These are phyloP conservation scores for Carollia perspicillata DNA, from an alignment of 2,113 vertebrate genomes.

Conservation along the genomic window DNA sequence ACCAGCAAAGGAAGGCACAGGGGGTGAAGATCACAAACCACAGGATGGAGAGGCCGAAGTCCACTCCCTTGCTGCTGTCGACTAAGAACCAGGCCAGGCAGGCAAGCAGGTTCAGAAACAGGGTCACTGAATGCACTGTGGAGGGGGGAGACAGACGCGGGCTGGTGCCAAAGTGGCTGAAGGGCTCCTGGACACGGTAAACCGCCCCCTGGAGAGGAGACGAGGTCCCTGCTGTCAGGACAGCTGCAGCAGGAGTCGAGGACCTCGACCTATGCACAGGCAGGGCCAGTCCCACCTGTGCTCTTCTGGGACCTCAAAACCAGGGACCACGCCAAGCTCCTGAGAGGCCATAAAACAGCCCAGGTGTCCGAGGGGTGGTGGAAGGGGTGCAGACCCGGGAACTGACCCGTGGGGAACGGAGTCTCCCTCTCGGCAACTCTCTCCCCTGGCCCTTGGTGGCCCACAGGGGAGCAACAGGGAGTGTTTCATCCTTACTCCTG, in stretches of 20 bases:
- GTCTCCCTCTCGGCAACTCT: neutral
- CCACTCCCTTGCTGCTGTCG: slow-evolving; percentile 75
- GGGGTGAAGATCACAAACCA: slow-evolving; percentile 97
- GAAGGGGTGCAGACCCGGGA: neutral
- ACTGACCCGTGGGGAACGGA: neutral
- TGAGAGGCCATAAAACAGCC: neutral
- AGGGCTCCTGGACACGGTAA: neutral
- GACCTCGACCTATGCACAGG: neutral
- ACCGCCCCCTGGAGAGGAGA: neutral
- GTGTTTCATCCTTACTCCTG: neutral
- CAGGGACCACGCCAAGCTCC: neutral
- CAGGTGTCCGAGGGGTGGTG: neutral
- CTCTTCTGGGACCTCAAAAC: neutral
- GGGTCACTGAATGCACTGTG: slow-evolving; percentile 92
- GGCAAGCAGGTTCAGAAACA: slow-evolving; percentile 94
- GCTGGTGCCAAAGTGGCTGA: neutral
- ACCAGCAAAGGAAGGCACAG: slow-evolving; percentile 96
- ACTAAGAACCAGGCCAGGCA: slow-evolving; percentile 92
- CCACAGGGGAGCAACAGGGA: neutral
- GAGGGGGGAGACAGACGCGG: neutral
- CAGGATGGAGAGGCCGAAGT: slow-evolving; percentile 96
- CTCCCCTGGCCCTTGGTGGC: neutral
- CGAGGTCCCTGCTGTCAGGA: neutral
- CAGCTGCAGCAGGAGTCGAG: neutral
- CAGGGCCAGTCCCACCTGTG: neutral